Base-by-base conservation (phyloP, 1,140 invertebrate genomes). In the Pseudomyrmex cubaensis region DNA sequence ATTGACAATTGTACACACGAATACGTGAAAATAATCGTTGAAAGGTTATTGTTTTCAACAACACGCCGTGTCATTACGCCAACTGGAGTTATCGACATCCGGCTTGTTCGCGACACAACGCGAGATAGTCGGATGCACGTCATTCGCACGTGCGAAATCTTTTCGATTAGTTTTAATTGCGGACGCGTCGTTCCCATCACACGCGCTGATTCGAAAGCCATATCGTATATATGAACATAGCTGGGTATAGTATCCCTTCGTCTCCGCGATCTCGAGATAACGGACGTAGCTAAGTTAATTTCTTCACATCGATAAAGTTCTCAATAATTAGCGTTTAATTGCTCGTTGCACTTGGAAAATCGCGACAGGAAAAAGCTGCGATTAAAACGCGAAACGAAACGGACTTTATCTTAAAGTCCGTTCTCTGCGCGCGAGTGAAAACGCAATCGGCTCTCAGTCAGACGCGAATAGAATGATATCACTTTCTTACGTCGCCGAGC, bases 121-220 rank as follows among this genome's bases (percentile, higher is more conserved):
- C 54, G 76, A 80, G 76, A 80, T 70, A 50, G 54, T 48, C 66
- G 46, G 44, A 50, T 44, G 52, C 20, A 54, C 63, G 69, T 54
- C 63, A 80, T 61, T 72, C 66, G 76, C 76, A 66, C 46, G 48
- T 56, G 35, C 74, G 57, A 69, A 52, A 54, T 85, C 44, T n/a
- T 17, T 44, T 70, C 56, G 77, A 61, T 75, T 46, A 35, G 54
- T 57, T 17, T 64, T 84, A 84, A 84, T 84, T 84, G n/a, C 61
- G 9, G 35, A 57, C 25, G 61, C 67, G n/a, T 50, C 76, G 50
- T 20, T 73, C 17, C 61, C 77, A 64, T 74, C 35, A 57, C 46
- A 35, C 52, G 67, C 50, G 52, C 75, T 48, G 22, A 80, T 86
- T 85, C 67, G 84, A 82, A 86, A 86, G 66, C 82, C 62, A 61